Evolutionary conservation across 2,888 invertebrate genomes (phyloP), one percentile per base, ranked within the genome.

Genomic region (Polymixis flavicincta): DNA sequence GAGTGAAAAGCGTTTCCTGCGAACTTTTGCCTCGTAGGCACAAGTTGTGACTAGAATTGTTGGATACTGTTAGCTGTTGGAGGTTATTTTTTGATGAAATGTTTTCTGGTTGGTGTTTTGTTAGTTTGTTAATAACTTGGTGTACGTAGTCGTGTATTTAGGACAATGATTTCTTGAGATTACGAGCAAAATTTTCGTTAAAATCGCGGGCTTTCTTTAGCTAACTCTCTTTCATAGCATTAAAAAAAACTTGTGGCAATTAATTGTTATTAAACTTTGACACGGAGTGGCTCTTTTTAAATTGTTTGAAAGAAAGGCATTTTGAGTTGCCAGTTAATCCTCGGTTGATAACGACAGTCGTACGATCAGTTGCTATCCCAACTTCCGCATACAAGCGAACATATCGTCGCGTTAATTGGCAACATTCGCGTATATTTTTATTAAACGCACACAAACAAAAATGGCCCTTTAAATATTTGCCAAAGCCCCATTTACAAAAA

Each of bases 391-490:
- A 76, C 63, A 70, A 68, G 59, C 59, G 64, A 73, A 80, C 73
- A 74, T 57, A 80, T 68, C 25, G 57, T 71, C 52, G 64, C 64
- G 71, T 75, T 87, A 87, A 87, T 87, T 85, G 79, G 59, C 73
- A 80, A 81, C 74, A 81, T 80, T 80, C 80, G 50, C 74, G 72
- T 83, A 83, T 79, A 86, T 81, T 87, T 87, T 84, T 85, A 87
- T 85, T 84, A 87, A 87, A 85, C 85, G 79, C 88, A 82, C 80
- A 78, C 78, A 83, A 84, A 86, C 84, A 85, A 84, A 85, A 84
- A 76, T 66, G 67, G 69, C 73, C 85, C 87, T 82, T 78, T 78
- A 82, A 87, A 88, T 84, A 84, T 89, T 88, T 71, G 88, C 42
- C 42, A 45, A 45, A 45, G 42, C 42, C 11, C 42, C 42, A 45